Conservation (phyloP, 2,113 vertebrate genomes). For the Laticauda colubrina region DNA sequence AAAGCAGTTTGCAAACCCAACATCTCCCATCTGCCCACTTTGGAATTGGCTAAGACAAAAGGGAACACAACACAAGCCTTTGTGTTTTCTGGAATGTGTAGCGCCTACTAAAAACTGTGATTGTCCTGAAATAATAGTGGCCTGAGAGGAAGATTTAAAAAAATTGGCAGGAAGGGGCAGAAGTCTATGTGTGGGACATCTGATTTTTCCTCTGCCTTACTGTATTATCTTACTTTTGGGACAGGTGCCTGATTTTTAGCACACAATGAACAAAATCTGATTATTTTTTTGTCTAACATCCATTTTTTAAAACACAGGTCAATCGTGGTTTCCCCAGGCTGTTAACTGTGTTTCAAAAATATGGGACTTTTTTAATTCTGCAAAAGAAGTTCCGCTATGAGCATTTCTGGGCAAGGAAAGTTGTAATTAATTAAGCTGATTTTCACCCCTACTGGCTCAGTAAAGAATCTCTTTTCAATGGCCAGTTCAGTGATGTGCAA, state of each 20-base stretch:
- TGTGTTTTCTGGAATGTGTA: not conserved
- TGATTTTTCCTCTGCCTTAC: not conserved
- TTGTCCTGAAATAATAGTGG: not conserved
- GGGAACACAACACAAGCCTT: not conserved
- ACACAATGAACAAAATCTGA: not conserved
- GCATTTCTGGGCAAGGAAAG: not conserved
- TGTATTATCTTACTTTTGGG: not conserved
- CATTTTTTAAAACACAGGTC: not conserved
- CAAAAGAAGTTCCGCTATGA: not conserved
- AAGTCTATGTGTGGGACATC: not conserved
- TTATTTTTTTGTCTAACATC: not conserved
- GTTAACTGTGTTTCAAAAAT: not conserved
- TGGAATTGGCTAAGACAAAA: not conserved
- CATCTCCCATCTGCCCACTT: not conserved
- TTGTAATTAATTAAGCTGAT: not conserved
- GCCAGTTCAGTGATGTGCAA: not conserved
- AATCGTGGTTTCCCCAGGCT: not conserved
- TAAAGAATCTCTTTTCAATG: not conserved
- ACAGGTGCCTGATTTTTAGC: not conserved
- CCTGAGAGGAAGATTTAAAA: not conserved
- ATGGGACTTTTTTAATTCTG: not conserved
- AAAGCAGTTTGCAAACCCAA: not conserved
- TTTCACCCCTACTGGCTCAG: not conserved
- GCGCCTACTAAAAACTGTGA: not conserved
- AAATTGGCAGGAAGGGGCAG: not conserved